Conservation (phyloP, 2,888 invertebrate genomes). For the Dolomedes plantarius region DNA sequence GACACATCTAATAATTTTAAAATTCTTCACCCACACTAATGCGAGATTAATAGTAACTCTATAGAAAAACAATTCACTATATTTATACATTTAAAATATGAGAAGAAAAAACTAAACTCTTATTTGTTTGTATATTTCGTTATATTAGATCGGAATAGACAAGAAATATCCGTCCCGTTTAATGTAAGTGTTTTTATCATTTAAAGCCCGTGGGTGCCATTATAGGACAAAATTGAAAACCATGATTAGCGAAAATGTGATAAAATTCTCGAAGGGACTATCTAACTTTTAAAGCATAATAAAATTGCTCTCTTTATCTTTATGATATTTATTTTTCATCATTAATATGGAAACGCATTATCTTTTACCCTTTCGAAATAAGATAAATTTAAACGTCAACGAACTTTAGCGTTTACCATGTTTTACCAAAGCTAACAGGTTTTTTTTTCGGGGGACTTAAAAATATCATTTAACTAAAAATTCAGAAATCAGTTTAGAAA, state of each 20-base stretch:
- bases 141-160: background rate
- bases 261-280: background rate
- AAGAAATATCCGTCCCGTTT: background rate
- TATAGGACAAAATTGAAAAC: background rate
- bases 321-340: background rate
- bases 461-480: too few relatives aligned
- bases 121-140: background rate
- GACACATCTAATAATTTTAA: too few relatives aligned
- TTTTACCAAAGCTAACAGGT: too few relatives aligned
- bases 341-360: background rate
- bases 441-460: too few relatives aligned
- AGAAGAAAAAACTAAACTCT: background rate
- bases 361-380: background rate
- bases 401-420: too few relatives aligned
- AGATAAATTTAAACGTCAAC: too few relatives aligned
- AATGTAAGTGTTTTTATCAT: background rate
- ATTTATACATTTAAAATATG: too few relatives aligned
- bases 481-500: too few relatives aligned
- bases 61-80: too few relatives aligned
- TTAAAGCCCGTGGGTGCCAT: background rate
- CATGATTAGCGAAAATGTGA: slow-evolving; percentile 11
- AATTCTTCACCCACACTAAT: too few relatives aligned
- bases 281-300: background rate
- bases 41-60: too few relatives aligned
- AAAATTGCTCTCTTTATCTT: background rate